Conservation (phyloP, 2,888 invertebrate species). For the Eilema griseolum region DNA sequence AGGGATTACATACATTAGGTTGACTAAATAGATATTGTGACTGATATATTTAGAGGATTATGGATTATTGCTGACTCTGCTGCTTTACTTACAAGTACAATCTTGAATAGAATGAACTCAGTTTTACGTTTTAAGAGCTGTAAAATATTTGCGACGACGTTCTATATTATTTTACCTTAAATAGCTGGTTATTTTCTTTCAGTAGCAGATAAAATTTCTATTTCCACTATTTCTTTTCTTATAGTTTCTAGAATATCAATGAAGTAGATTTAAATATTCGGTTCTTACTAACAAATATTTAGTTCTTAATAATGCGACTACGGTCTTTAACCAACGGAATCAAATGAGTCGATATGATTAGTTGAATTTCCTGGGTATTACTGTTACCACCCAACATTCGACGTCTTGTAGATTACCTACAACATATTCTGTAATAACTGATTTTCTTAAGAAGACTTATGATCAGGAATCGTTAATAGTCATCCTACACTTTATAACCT, state of each 20-base stretch:
- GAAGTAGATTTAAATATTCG: background rate
- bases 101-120: background rate
- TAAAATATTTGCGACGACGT: too few relatives aligned
- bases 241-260: too few relatives aligned
- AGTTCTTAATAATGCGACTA: background rate
- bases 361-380: background rate
- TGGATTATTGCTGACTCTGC: background rate
- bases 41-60: background rate
- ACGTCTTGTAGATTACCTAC: background rate
- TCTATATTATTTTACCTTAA: too few relatives aligned
- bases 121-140: background rate
- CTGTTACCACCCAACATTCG: background rate
- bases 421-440: background rate
- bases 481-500: too few relatives aligned
- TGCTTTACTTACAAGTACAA: background rate
- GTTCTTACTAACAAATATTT: background rate
- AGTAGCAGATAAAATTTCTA: too few relatives aligned
- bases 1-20: background rate
- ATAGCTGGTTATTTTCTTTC: too few relatives aligned
- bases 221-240: too few relatives aligned
- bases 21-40: background rate
- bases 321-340: background rate
- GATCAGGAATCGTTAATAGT: background rate
- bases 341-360: background rate
- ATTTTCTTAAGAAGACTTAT: background rate